Base-by-base conservation (phyloP, 2,888 invertebrate genomes). In the Spilosoma lubricipeda region DNA sequence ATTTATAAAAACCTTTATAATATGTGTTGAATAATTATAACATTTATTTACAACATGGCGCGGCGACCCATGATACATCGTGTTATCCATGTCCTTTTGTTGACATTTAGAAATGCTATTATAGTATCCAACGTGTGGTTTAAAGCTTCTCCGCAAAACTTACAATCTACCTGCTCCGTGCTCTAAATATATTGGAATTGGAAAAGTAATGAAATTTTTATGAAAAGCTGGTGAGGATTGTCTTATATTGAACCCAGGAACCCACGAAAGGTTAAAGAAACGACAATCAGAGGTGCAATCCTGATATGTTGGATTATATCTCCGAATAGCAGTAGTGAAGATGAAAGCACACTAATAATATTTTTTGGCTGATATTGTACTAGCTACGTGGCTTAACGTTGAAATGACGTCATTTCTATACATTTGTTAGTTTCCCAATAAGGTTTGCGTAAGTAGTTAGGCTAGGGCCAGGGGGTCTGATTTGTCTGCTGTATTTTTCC, bases 51-150 rank as follows among this genome's bases (percentile, higher is more conserved):
- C 81, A 23, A 23, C 80, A 83, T 72, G 72, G 84, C 76, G 77
- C 86, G 82, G 39, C 84, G 82, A 85, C 79, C 83, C 89, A 88
- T 89, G 88, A 85, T 86, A 87, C 87, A 88, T 88, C 87, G 81
- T 84, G 78, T 89, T 82, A 86, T 82, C 74, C 85, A 79, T 81
- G 79, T 82, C 85, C 86, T 86, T 86, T 82, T 84, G 86, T 82
- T 90, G 90, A 89, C 90, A 90, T 89, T 90, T 89, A 87, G 87
- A 88, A 88, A 88, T 82, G 89, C 88, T 87, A 89, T 89, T 86
- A 89, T 86, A 88, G 85, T 73, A 64, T 63, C 68, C 63, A 64
- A 64, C 36, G 39, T n/a, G 52, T 42, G 48, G 56, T n/a, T 71
- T 33, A 56, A 64, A 56, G 42, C 39, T 65, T 42, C 30, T 15